Conservation (phyloP, 1,140 invertebrate species). For the Ladona fulva region DNA sequence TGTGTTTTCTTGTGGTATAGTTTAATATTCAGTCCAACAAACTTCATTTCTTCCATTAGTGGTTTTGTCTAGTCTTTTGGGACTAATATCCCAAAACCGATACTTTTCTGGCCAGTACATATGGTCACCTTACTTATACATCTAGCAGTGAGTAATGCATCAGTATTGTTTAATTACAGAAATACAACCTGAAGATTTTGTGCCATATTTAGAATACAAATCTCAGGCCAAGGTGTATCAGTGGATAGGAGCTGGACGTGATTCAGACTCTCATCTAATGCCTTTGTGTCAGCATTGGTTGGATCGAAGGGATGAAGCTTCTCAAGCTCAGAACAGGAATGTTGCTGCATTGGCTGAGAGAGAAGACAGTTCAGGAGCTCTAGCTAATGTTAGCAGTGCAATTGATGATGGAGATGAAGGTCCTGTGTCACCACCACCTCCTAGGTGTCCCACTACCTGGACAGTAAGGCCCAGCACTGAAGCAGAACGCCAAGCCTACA, state of each 20-base stretch:
- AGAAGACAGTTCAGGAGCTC: neutral
- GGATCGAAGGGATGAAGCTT: conserved; percentile 43
- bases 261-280: conserved; percentile 70
- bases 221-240: conserved; percentile 62
- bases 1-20: no score
- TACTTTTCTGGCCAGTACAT: no score
- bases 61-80: no score
- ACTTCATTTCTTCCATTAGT: no score
- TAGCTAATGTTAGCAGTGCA: conserved; percentile 25
- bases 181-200: conserved; percentile 75
- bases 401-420: conserved; percentile 31
- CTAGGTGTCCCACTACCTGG: conserved; percentile 63
- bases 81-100: no score
- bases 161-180: conserved; percentile 32
- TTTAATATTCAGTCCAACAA: no score
- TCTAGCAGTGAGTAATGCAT: no score
- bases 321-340: conserved; percentile 15
- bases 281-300: conserved; percentile 69
- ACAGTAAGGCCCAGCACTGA: conserved; percentile 65
- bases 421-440: conserved; percentile 43
- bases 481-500: conserved; percentile 69
- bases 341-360: neutral
- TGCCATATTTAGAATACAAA: conserved; percentile 89
- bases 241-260: conserved; percentile 91
- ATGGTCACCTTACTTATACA: no score